A percentile compares a stretch with the other conserved stretches of the same genome.
Evolutionary conservation across 2,113 vertebrate species (phyloP).

Genomic region (Argyrosomus japonicus): DNA sequence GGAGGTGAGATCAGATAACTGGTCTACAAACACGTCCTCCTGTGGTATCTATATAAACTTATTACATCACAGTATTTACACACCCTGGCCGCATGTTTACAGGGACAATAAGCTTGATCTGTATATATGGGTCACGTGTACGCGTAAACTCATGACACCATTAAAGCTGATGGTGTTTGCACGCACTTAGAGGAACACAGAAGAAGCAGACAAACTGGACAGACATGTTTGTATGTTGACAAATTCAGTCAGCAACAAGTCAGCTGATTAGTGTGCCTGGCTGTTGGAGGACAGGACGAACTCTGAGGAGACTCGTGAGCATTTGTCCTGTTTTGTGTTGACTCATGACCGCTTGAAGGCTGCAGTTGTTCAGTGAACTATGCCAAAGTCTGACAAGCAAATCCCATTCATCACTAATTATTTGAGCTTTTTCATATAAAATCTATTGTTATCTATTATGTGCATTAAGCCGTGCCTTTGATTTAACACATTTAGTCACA

Average conservation of each 20-base stretch:
- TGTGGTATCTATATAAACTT: too few species aligned
- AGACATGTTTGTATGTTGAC: neutral
- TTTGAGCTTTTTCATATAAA: neutral
- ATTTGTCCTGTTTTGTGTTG: constrained; percentile 11
- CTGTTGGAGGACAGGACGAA: neutral
- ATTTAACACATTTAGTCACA: neutral
- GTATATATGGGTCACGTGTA: neutral
- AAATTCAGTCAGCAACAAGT: constrained; percentile 8
- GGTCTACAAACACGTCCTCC: too few species aligned
- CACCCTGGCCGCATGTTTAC: too few species aligned
- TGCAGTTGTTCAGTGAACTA: neutral
- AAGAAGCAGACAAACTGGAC: neutral
- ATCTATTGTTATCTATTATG: neutral
- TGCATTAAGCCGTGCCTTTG: neutral
- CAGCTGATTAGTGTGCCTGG: neutral
- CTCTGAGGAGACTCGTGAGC: neutral
- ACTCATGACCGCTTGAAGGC: neutral
- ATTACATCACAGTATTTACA: too few species aligned
- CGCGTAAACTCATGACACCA: too few species aligned
- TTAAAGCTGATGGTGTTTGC: neutral
- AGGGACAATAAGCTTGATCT: neutral
- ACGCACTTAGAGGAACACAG: neutral
- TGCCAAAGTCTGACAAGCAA: neutral
- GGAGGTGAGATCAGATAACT: neutral
- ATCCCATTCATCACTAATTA: neutral